Base-by-base conservation (phyloP, 2,797 vertebrate species). In the Myiotriccus ornatus region DNA sequence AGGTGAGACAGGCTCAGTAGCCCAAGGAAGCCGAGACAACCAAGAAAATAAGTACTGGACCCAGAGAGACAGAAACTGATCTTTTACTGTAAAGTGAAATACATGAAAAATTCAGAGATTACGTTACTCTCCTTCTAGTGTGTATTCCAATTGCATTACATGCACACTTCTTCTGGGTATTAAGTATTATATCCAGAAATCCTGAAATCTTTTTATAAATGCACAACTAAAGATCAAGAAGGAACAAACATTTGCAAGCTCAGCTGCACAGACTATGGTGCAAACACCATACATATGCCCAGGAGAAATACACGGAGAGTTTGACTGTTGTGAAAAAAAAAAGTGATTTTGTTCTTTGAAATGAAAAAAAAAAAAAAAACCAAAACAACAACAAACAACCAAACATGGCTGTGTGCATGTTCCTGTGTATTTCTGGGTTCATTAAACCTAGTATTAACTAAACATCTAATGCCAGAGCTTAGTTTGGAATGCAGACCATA, bases 1-100 rank as follows among this genome's bases (percentile, higher is more conserved):
- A 96, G 91, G 93, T 93, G 91, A 96, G 85, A 81, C 49, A 86
- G 53, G 79, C 60, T 84, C 62, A 84, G 90, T 71, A 91, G 74
- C 76, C 87, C 84, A 75, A 89, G 63, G 46, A 94, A 89, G 67
- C 34, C 28, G 63, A 93, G 78, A 93, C 69, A 87, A 64, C 25
- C 75, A 90, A 71, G 65, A 87, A 93, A 93, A 78, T 39, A 74
- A 82, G 64, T n/a, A 32, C 73, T 89, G 87, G 94, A 95, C 57
- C 50, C 43, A 77, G 46, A 74, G 62, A 85, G 83, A 84, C n/a
- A 91, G 53, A 39, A 88, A 70, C 68, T 71, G 68, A 80, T 91
- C 77, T 88, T 62, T 35, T 44, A 52, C 46, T 28, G 50, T 34
- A 52, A 63, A 75, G 25, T 50, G 14, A 12, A 79, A 60, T 12